Percentiles rank a stretch among this genome's conserved stretches.
Evolutionary conservation across 1,140 invertebrate species (phyloP).

Genomic region (Helicoverpa armigera): DNA sequence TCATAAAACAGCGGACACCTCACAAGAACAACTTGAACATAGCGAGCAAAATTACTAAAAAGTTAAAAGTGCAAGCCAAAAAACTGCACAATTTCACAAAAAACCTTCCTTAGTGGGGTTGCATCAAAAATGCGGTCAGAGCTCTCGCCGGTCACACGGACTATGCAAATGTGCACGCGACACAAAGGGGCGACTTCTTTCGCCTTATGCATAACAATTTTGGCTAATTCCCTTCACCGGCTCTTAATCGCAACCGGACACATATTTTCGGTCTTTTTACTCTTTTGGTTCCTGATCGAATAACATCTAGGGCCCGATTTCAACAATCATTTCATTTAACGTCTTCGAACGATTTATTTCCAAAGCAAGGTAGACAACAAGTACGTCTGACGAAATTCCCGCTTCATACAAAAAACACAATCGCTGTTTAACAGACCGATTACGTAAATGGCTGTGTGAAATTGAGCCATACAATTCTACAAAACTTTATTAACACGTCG

Average conservation of each 20-base stretch:
- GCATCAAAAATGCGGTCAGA: conserved; percentile 42
- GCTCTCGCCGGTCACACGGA: conserved; percentile 19
- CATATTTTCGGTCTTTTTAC: background rate
- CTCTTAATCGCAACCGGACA: conserved; percentile 14
- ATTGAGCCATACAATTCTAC: too few species aligned
- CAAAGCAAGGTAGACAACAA: too few species aligned
- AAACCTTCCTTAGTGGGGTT: conserved; percentile 6
- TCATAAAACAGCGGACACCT: conserved; percentile 14
- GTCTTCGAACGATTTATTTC: too few species aligned
- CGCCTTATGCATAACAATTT: conserved; percentile 46
- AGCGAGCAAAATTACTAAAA: conserved; percentile 23
- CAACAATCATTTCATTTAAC: too few species aligned
- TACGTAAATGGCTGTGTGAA: too few species aligned
- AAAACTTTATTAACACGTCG: too few species aligned
- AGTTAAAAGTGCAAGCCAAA: conserved; percentile 28
- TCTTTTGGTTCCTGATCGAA: background rate
- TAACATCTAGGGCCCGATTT: background rate
- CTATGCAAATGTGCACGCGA: conserved; percentile 29
- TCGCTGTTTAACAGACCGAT: too few species aligned
- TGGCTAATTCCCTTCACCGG: conserved; percentile 36
- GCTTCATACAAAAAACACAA: too few species aligned
- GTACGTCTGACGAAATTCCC: too few species aligned
- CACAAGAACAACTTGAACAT: conserved; percentile 6
- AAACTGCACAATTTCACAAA: conserved; percentile 23
- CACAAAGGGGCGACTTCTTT: conserved; percentile 41